These are phyloP conservation scores for Mustelus asterias DNA, from an alignment of 2,113 vertebrate genomes.

Conservation along the genomic window DNA sequence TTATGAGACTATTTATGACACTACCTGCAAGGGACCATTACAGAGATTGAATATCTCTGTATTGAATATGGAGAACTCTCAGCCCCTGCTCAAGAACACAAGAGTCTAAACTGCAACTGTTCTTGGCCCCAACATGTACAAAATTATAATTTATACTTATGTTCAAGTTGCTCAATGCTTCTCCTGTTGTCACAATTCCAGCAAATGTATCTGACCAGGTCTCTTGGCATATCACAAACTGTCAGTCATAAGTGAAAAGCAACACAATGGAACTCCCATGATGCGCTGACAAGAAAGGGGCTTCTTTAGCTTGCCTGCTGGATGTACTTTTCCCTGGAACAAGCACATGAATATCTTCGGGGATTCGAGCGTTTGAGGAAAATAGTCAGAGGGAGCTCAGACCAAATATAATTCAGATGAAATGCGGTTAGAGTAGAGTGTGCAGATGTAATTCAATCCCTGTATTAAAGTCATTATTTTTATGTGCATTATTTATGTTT, in stretches of 20 bases:
- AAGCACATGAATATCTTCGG: background rate
- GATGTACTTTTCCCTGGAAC: background rate
- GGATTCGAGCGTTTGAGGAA: background rate
- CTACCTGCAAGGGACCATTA: background rate
- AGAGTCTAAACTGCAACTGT: background rate
- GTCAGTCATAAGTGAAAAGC: background rate
- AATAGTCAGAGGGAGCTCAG: background rate
- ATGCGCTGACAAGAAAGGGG: background rate
- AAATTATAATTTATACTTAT: background rate
- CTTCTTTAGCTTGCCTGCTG: background rate
- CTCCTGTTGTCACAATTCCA: background rate
- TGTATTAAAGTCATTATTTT: background rate
- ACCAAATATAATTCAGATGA: background rate
- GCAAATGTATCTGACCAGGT: background rate
- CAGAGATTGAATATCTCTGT: background rate
- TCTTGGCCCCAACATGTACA: background rate
- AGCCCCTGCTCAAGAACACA: background rate
- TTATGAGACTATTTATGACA: background rate
- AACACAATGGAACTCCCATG: background rate
- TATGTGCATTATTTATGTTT: background rate
- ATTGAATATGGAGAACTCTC: background rate
- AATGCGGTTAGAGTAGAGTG: background rate
- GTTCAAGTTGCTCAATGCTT: background rate
- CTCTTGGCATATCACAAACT: background rate
- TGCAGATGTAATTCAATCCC: background rate